Conservation (phyloP, 2,797 vertebrate species). For the Tachyglossus aculeatus region DNA sequence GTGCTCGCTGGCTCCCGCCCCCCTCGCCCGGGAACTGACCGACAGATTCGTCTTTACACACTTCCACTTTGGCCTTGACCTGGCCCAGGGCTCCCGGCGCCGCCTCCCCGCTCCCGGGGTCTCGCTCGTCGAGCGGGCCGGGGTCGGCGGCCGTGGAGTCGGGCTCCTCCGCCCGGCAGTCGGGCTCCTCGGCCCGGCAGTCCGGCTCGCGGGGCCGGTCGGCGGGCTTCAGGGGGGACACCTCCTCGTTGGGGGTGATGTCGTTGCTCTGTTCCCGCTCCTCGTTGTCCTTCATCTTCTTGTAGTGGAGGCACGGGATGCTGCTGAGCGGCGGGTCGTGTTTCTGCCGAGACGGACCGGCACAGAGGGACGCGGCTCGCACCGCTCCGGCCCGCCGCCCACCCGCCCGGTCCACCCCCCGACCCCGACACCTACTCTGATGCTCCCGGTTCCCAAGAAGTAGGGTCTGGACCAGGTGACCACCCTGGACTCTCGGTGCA, state of each 20-base stretch:
- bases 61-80: constrained; percentile 97
- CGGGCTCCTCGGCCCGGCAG: constrained; percentile 72
- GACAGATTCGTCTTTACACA: constrained; percentile 98
- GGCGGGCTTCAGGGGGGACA: constrained; percentile 75
- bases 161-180: constrained; percentile 75
- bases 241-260: constrained; percentile 72
- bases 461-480: constrained; percentile 99
- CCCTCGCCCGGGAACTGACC: constrained; percentile 75
- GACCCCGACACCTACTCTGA: constrained; percentile 84
- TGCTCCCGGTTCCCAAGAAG: constrained; percentile 98
- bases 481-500: constrained; percentile 97
- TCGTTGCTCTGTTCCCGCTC: constrained; percentile 89
- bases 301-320: constrained; percentile 98
- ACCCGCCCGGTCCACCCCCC: no score
- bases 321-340: constrained; percentile 97
- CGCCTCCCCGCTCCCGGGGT: constrained; percentile 72
- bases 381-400: background rate
- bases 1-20: background rate
- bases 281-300: constrained; percentile 96
- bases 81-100: constrained; percentile 92
- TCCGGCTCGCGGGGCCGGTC: constrained; percentile 76
- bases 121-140: constrained; percentile 73
- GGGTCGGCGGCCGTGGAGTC: constrained; percentile 66
- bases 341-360: constrained; percentile 85
- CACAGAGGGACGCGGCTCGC: constrained; percentile 9